Base-by-base conservation (phyloP, 2,888 invertebrate species). In the Cenopis cana region DNA sequence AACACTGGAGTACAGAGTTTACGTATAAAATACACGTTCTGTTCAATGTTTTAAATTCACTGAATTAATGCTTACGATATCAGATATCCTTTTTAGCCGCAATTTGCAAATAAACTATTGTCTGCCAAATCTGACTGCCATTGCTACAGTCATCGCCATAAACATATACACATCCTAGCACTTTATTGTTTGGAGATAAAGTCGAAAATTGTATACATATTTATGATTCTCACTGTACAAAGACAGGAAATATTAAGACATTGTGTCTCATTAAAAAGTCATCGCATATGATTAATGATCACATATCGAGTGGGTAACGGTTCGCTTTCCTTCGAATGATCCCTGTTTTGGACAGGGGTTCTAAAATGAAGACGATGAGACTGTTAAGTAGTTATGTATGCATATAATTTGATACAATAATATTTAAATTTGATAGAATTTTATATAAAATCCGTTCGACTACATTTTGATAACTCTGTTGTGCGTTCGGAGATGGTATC, bases 171-270 rank as follows among this genome's bases (percentile, higher is more conserved):
- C 4, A 24, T 24, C 24, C 2, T 24, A 24, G 24, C 24, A 4
- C 1, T 24, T 24, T 24, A 24, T 24, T 24, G 24, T 24, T 24
- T 24, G 24, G 24, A 24, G 1, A 24, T 24, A 24, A 24, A 4
- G 24, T 24, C 4, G 24, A 24, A 24, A 3, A 24, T 24, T 24
- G 24, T 24, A 24, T 24, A 24, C 2, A 24, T 24, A 3, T 3
- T 24, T 24, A 24, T 24, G 24, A 24, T 24, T 24, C 1, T 24
- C n/a, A n/a, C n/a, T n/a, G n/a, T n/a, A n/a, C n/a, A n/a, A n/a
- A 56, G 33, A 46, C 62, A 56, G 69, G 69, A 69, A 57, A 18
- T 57, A 69, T 62, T 64, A 69, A 18, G 54, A 20, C 55, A 54
- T 38, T 11, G 49, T 49, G 17, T 62, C 46, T 20, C 52, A 65